These are phyloP conservation scores for Rotaria magnacalcarata DNA, from an alignment of 2,888 invertebrate genomes.

Conservation along the genomic window DNA sequence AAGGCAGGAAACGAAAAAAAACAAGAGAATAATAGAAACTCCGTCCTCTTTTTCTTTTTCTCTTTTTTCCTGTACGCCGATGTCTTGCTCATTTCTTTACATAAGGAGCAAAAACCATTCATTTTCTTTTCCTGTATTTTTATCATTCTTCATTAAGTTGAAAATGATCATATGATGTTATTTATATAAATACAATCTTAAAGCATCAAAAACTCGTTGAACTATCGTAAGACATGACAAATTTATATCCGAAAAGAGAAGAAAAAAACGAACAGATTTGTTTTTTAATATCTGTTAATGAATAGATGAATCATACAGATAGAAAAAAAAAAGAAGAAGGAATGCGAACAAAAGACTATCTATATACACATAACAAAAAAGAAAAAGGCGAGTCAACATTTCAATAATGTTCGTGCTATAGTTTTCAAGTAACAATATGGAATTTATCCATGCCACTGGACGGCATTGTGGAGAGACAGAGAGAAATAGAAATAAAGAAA, in stretches of 20 bases:
- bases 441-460: slow-evolving; percentile 5
- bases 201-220: not conserved
- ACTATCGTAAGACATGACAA: not conserved
- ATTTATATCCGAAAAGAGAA: not conserved
- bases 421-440: not conserved
- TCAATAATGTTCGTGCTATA: not conserved
- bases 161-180: not conserved
- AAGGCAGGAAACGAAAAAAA: not conserved
- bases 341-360: not conserved
- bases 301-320: not conserved
- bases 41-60: not conserved
- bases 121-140: not conserved
- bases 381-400: not conserved
- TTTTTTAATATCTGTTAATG: not conserved
- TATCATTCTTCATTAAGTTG: not conserved
- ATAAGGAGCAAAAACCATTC: not conserved
- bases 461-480: not conserved
- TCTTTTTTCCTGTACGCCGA: not conserved
- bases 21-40: not conserved
- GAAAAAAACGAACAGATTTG: not conserved
- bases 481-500: not conserved
- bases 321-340: not conserved
- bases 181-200: not conserved
- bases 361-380: not conserved
- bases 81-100: not conserved